Base-by-base conservation (phyloP, 1,140 invertebrate genomes). In the Drosophila lowei region DNA sequence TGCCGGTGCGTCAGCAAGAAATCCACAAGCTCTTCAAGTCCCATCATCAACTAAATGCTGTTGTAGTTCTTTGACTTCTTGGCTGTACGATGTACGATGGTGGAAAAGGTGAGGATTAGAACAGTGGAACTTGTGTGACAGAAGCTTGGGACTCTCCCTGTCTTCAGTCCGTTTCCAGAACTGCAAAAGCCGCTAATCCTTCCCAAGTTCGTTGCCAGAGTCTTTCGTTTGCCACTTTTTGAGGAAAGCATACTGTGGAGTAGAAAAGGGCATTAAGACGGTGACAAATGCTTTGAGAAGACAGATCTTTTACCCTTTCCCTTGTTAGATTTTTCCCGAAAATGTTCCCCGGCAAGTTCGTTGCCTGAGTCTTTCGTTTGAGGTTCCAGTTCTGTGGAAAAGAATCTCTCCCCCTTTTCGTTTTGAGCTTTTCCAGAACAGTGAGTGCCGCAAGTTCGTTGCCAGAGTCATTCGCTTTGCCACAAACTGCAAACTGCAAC, bases 391-490 rank as follows among this genome's bases (percentile, higher is more conserved):
- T 38, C 34, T 11, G 3, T 38, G 3, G 3, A 38, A 38, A 11
- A 5, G 34, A 38, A 11, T 4, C 3, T 38, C 34, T 38, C 11
- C 34, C 11, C 34, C 34, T 5, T 38, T 13, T 38, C 4, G 34
- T 13, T 11, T 4, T 38, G 34, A 38, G 34, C 34, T 38, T 38
- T 38, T 11, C 34, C 34, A 38, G 34, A 13, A 13, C 11, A 38
- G 11, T 38, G 34, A 38, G 4, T 38, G 34, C 3, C n/a, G 16
- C 65, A 34, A 68, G 65, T 68, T 68, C 44, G 63, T 65, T 66
- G 77, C 65, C 77, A 53, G 49, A 80, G 81, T 85, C 77, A 71
- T 85, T 80, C 73, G 63, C 65, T 55, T 78, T 47, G 62, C 42
- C 56, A 5, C 34, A 38, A 38, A 38, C 34, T 38, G 34, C 11